Conservation (phyloP, 2,113 vertebrate genomes). For the Periophthalmodon schlosseri region DNA sequence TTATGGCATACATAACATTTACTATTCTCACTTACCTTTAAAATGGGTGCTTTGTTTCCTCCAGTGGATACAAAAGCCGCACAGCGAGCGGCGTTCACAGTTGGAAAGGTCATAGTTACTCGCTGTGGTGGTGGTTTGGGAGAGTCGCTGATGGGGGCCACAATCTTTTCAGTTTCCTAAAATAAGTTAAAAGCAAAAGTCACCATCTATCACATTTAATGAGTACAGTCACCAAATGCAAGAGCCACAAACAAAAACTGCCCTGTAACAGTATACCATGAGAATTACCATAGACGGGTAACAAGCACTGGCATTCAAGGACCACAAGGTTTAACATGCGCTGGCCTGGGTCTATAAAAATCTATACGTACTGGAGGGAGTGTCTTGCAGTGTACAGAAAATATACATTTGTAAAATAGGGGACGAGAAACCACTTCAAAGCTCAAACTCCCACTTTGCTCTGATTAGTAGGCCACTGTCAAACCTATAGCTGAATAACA, state of each 20-base stretch:
- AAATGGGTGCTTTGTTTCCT: conserved; percentile 84
- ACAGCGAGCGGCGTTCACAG: conserved; percentile 85
- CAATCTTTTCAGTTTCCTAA: conserved; percentile 84
- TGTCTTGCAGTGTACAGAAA: conserved; percentile 11
- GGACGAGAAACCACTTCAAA: conserved; percentile 30
- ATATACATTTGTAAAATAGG: conserved; percentile 3
- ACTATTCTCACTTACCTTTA: conserved; percentile 81
- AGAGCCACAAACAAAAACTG: conserved; percentile 8
- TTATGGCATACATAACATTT: not conserved
- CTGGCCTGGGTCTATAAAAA: conserved; percentile 12
- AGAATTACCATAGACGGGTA: not conserved
- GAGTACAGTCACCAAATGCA: not conserved
- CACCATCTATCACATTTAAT: conserved; percentile 22
- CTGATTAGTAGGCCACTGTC: conserved; percentile 18
- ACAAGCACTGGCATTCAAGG: not conserved
- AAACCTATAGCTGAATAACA: conserved; percentile 10
- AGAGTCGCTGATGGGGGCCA: conserved; percentile 87
- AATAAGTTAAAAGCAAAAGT: conserved; percentile 18
- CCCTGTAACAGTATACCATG: conserved; percentile 7
- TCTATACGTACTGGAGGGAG: conserved; percentile 9
- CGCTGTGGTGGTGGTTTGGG: conserved; percentile 88
- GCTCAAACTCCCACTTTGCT: not conserved
- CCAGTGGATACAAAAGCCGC: conserved; percentile 90
- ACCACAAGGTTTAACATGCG: not conserved
- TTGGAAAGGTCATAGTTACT: conserved; percentile 86